These are phyloP conservation scores for Aegithalos caudatus DNA, from an alignment of 2,113 vertebrate species.

Conservation along the genomic window DNA sequence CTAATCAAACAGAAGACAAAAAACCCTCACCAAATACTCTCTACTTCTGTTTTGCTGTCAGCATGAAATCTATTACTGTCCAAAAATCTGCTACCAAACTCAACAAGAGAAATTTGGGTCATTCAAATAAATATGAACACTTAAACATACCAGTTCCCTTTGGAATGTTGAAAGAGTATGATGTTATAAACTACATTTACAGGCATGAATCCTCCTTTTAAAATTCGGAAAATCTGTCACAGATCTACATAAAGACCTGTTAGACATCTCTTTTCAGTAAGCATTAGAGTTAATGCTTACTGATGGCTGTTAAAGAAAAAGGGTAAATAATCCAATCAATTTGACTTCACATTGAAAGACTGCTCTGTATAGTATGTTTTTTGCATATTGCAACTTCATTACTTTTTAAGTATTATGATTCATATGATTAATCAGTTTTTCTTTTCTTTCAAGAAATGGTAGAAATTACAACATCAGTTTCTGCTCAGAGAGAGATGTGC, in stretches of 20 bases:
- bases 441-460: slow-evolving; percentile 45
- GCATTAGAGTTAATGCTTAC: not conserved
- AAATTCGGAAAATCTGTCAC: not conserved
- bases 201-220: not conserved
- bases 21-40: not conserved
- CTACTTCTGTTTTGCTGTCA: not conserved
- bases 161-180: not conserved
- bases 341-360: not conserved
- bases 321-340: not conserved
- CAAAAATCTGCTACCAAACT: not conserved
- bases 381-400: not conserved
- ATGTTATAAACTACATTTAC: not conserved
- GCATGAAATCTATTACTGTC: not conserved
- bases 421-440: slow-evolving; percentile 14
- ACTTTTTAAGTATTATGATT: slow-evolving; percentile 45
- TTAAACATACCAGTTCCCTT: not conserved
- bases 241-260: not conserved
- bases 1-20: slow-evolving; percentile 9
- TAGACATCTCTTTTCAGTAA: not conserved
- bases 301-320: not conserved
- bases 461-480: slow-evolving; percentile 26
- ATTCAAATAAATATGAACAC: not conserved
- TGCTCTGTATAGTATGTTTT: not conserved
- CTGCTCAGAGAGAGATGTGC: not conserved
- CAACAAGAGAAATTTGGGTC: not conserved